Percentiles rank a stretch among this genome's conserved stretches.
phyloP scores from a whole-genome alignment of 2,797 vertebrate genomes.

The Sphenodon punctatus region DNA sequence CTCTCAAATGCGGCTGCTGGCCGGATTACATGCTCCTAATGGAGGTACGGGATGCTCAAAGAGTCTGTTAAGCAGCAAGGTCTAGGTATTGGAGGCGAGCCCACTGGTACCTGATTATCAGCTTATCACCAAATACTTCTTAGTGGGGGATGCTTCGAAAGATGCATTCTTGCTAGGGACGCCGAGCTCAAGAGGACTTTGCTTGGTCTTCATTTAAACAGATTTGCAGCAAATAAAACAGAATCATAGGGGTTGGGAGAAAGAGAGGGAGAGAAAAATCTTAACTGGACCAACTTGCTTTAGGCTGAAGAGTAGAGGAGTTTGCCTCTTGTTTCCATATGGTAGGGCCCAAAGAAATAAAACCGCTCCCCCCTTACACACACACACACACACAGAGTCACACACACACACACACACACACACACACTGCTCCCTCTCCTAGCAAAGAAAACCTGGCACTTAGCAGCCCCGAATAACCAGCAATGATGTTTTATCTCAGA shows the following conservation, averaged over 20 bases:
- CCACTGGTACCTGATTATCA: constrained; percentile 73
- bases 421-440: neutral
- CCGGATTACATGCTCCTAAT: constrained; percentile 82
- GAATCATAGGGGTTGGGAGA: neutral
- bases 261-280: neutral
- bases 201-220: neutral
- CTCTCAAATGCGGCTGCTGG: constrained; percentile 74
- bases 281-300: neutral
- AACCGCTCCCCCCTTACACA: neutral
- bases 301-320: neutral
- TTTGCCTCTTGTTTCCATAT: neutral
- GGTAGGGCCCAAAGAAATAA: neutral
- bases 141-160: constrained; percentile 51
- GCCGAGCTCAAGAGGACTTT: neutral
- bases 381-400: neutral
- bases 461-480: neutral
- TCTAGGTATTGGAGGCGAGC: constrained; percentile 61
- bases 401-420: neutral
- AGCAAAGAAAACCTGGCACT: neutral
- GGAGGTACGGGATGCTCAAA: constrained; percentile 67
- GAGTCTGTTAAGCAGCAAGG: constrained; percentile 62
- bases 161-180: neutral
- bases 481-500: neutral
- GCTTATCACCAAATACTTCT: constrained; percentile 68
- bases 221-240: neutral